phyloP scores from a whole-genome alignment of 2,797 vertebrate species.

The Prionace glauca region DNA sequence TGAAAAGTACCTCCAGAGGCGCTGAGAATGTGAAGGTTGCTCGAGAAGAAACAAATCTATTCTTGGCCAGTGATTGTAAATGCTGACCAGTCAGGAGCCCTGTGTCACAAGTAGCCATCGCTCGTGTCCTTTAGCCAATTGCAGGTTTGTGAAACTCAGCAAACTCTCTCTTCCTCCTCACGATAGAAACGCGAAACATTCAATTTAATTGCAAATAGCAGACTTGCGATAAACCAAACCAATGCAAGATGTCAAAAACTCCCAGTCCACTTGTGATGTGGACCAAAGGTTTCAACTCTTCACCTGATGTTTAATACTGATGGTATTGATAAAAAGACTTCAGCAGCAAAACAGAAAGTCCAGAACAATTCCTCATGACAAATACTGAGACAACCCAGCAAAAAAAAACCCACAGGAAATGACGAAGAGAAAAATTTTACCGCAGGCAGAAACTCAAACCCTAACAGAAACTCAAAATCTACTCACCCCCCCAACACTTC shows the following conservation, averaged over 20 bases:
- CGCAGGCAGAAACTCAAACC: neutral
- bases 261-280: too few species aligned
- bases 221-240: neutral
- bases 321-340: neutral
- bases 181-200: neutral
- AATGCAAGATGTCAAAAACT: neutral
- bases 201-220: neutral
- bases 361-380: neutral
- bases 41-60: neutral
- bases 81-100: neutral
- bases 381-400: neutral
- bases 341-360: neutral
- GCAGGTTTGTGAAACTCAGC: neutral
- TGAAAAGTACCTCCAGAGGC: neutral
- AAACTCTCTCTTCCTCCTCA: neutral
- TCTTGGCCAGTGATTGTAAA: neutral
- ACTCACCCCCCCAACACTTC: neutral
- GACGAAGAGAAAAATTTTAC: neutral
- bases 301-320: neutral
- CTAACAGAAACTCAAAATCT: slow-evolving; percentile 3
- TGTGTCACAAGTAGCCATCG: neutral
- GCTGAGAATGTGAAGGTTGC: neutral
- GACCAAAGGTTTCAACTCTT: neutral
- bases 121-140: neutral
- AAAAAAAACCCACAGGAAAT: neutral